phyloP scores from a whole-genome alignment of 1,140 invertebrate genomes.

The Halotydeus destructor region DNA sequence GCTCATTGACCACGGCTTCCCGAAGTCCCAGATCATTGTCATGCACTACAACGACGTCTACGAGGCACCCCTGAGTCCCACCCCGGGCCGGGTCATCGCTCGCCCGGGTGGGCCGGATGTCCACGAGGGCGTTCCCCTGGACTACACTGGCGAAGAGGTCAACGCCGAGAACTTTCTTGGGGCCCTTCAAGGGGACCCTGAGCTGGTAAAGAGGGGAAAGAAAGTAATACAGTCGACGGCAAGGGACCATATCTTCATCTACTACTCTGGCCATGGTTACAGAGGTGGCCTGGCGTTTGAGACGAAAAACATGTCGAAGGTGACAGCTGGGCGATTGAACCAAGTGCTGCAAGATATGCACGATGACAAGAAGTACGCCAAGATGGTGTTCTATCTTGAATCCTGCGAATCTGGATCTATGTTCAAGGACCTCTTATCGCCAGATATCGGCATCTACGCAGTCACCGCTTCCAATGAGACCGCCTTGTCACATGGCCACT shows the following conservation, averaged over 20 bases:
- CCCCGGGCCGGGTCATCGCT: conserved; percentile 36
- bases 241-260: conserved; percentile 38
- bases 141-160: conserved; percentile 29
- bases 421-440: conserved; percentile 29
- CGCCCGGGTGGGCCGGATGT: conserved; percentile 35
- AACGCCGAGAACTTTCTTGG: neutral
- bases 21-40: conserved; percentile 33
- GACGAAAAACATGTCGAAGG: neutral
- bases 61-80: conserved; percentile 28
- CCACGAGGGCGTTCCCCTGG: conserved; percentile 33
- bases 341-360: conserved; percentile 9
- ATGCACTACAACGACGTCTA: conserved; percentile 44
- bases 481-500: conserved; percentile 38
- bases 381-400: conserved; percentile 38
- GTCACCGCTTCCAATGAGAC: conserved; percentile 38
- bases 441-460: conserved; percentile 36
- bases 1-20: conserved; percentile 31
- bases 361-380: conserved; percentile 6
- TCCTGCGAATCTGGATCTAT: conserved; percentile 33
- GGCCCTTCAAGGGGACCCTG: neutral
- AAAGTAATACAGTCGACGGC: conserved; percentile 23
- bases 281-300: conserved; percentile 36
- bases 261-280: conserved; percentile 42
- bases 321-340: neutral
- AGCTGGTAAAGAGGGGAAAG: neutral